A percentile compares a stretch with the other conserved stretches of the same genome.
phyloP scores from a whole-genome alignment of 2,888 invertebrate species.

The Podabrus alpinus region DNA sequence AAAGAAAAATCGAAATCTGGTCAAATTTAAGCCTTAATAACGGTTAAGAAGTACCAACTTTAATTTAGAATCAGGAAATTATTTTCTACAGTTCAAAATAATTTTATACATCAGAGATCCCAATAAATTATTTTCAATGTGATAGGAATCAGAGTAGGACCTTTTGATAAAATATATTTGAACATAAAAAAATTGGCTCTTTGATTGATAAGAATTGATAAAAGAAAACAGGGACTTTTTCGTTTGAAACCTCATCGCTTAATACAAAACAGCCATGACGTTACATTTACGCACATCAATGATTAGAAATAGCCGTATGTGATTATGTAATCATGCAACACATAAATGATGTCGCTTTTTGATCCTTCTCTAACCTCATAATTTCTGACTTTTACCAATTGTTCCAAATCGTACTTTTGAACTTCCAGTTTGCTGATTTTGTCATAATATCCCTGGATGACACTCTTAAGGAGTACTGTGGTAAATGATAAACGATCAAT shows the following conservation, averaged over 20 bases:
- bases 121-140: slow-evolving; percentile 35
- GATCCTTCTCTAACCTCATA: slow-evolving; percentile 81
- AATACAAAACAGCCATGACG: background rate
- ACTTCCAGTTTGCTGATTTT: slow-evolving; percentile 89
- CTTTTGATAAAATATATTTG: slow-evolving; percentile 17
- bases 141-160: slow-evolving; percentile 50
- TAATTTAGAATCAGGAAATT: slow-evolving; percentile 15
- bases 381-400: slow-evolving; percentile 97
- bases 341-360: slow-evolving; percentile 27
- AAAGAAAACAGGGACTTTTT: slow-evolving; percentile 4
- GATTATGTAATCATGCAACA: slow-evolving; percentile 17
- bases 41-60: background rate
- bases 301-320: background rate
- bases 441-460: slow-evolving; percentile 84
- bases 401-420: slow-evolving; percentile 97
- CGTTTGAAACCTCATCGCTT: background rate
- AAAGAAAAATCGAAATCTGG: slow-evolving; percentile 9
- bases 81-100: slow-evolving; percentile 19
- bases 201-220: slow-evolving; percentile 29
- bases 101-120: slow-evolving; percentile 48
- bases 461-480: slow-evolving; percentile 74
- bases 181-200: slow-evolving; percentile 13
- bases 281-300: background rate
- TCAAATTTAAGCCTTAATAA: background rate
- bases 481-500: slow-evolving; percentile 35